Conservation (phyloP, 2,113 vertebrate species). For the Pterophyllum scalare region DNA sequence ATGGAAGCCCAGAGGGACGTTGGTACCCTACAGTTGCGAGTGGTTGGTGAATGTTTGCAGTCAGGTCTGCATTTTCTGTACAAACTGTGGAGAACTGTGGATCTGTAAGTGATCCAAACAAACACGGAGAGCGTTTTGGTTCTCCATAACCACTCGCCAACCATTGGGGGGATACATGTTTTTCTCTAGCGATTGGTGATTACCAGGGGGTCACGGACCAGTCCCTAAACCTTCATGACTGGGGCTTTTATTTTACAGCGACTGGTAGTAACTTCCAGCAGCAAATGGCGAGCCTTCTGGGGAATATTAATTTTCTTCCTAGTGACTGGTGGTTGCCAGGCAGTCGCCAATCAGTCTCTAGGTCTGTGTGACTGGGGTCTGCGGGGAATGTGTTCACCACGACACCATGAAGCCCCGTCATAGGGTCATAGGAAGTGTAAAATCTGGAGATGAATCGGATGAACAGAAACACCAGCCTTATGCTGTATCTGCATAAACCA, state of each 20-base stretch:
- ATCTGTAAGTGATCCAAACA: background rate
- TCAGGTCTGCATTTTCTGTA: background rate
- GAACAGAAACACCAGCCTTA: background rate
- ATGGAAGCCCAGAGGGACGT: background rate
- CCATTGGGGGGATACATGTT: no score
- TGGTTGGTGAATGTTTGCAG: no score
- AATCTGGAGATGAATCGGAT: no score
- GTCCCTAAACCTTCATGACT: no score
- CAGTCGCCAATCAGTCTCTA: background rate
- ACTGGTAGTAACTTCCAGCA: no score
- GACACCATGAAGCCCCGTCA: background rate
- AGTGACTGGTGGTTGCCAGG: background rate
- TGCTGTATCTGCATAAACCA: background rate
- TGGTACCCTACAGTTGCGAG: no score
- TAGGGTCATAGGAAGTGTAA: background rate
- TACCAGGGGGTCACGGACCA: no score
- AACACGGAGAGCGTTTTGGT: background rate
- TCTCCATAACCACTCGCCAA: no score
- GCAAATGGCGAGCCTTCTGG: no score
- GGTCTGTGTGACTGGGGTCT: background rate
- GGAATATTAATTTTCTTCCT: no score
- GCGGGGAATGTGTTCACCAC: background rate
- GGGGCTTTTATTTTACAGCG: background rate
- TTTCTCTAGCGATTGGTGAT: no score
- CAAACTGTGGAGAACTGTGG: background rate